Evolutionary conservation across 2,888 invertebrate genomes (phyloP).

Genomic region (Alloscopus bannaensis): DNA sequence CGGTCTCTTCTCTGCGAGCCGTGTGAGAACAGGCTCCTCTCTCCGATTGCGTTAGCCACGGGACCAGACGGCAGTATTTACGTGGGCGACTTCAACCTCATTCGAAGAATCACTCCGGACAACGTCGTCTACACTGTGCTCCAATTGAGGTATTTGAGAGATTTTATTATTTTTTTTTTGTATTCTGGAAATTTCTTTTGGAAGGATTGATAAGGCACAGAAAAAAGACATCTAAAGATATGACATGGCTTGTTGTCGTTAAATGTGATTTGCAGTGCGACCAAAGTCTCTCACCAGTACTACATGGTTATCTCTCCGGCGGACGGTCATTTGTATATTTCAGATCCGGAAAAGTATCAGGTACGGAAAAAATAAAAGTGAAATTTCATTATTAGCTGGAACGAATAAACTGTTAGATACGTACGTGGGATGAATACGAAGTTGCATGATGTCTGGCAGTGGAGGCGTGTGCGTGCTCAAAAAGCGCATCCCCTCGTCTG

Average conservation of each 20-base stretch:
- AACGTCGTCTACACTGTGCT: slow-evolving; percentile 92
- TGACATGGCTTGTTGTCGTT: no score
- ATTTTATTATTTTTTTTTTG: slow-evolving; percentile 32
- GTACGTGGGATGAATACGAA: no score
- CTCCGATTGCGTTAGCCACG: slow-evolving; percentile 95
- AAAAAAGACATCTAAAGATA: no score
- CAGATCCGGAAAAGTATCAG: slow-evolving; percentile 94
- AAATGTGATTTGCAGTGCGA: slow-evolving; percentile 85
- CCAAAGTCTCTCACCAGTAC: slow-evolving; percentile 97
- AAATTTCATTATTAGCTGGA: no score
- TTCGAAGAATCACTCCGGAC: slow-evolving; percentile 91
- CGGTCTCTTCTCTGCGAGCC: slow-evolving; percentile 90
- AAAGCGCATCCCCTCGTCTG: no score
- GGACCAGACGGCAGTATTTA: slow-evolving; percentile 98
- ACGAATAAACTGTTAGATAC: no score
- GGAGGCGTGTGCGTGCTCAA: no score
- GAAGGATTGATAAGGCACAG: no score
- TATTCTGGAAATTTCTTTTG: no score
- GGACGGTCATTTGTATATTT: slow-evolving; percentile 96
- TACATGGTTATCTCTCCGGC: slow-evolving; percentile 97
- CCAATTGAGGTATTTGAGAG: slow-evolving; percentile 84
- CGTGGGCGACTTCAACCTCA: slow-evolving; percentile 97
- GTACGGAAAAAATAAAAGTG: no score
- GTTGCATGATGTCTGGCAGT: no score
- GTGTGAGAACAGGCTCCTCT: slow-evolving; percentile 89